Conservation (phyloP, 2,113 vertebrate species). For the Diphyllodes magnificus region DNA sequence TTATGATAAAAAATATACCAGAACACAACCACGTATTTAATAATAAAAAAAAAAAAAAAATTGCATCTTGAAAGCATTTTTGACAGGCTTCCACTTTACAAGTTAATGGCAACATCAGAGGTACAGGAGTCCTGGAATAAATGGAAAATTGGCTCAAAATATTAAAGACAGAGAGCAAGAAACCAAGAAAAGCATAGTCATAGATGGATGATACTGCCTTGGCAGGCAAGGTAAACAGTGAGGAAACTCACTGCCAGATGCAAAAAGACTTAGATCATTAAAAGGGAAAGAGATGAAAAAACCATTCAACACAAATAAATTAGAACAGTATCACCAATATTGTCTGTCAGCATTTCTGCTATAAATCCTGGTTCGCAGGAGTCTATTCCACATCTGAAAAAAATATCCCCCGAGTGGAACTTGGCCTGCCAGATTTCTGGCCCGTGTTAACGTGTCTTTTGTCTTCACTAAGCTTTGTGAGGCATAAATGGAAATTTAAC, state of each 20-base stretch:
- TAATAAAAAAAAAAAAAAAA: background rate
- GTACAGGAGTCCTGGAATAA: conserved; percentile 50
- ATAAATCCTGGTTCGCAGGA: conserved; percentile 13
- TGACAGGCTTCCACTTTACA: conserved; percentile 62
- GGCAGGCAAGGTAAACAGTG: conserved; percentile 62
- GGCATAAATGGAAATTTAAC: conserved; percentile 43
- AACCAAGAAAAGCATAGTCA: conserved; percentile 62
- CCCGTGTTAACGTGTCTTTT: background rate
- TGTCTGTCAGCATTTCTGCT: conserved; percentile 29
- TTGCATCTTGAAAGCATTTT: conserved; percentile 62
- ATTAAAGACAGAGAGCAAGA: conserved; percentile 54
- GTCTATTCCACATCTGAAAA: conserved; percentile 31
- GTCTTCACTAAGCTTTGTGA: background rate
- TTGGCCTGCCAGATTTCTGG: conserved; percentile 35
- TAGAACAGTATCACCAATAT: conserved; percentile 41
- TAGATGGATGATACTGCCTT: conserved; percentile 52
- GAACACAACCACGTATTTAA: background rate
- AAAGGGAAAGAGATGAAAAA: conserved; percentile 60
- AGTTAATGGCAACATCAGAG: conserved; percentile 61
- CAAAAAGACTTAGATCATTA: conserved; percentile 63
- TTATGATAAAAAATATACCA: conserved; percentile 36
- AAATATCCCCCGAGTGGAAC: conserved; percentile 21
- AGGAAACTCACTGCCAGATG: conserved; percentile 54
- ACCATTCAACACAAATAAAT: conserved; percentile 38
- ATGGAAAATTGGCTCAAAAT: conserved; percentile 61